phyloP scores from a whole-genome alignment of 2,113 vertebrate species.

The Pao palembangensis region DNA sequence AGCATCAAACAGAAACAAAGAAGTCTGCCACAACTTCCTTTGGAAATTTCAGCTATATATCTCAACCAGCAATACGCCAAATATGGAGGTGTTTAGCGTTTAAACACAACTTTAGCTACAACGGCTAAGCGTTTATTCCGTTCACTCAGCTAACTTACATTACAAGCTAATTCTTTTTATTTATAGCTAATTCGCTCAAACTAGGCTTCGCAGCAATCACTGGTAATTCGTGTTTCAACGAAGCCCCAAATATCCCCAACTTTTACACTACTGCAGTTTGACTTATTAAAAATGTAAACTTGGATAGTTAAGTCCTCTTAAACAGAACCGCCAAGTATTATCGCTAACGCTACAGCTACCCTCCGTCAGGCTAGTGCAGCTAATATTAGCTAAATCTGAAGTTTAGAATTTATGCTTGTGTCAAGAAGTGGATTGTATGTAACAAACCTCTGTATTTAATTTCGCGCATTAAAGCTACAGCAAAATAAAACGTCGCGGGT shows the following conservation, averaged over 20 bases:
- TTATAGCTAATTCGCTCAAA: constrained; percentile 36
- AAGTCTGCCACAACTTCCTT: constrained; percentile 19
- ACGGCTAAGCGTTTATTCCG: not conserved
- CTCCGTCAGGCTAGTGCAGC: constrained; percentile 45
- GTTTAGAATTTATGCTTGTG: constrained; percentile 62
- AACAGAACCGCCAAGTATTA: constrained; percentile 44
- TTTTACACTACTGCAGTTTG: not conserved
- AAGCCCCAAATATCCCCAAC: not conserved
- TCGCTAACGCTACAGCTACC: constrained; percentile 47
- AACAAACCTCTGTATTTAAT: not conserved
- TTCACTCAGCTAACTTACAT: constrained; percentile 33
- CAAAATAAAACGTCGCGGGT: not conserved
- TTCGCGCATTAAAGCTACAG: not conserved
- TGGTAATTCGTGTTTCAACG: not conserved
- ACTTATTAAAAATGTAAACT: not conserved
- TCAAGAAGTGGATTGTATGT: constrained; percentile 9
- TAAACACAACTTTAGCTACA: not conserved
- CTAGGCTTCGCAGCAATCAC: constrained; percentile 5
- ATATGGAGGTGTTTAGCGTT: not conserved
- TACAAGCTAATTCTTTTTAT: constrained; percentile 31
- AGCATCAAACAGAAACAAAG: constrained; percentile 43
- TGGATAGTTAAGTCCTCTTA: constrained; percentile 12
- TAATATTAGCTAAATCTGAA: constrained; percentile 64
- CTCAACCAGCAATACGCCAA: not conserved
- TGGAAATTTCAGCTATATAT: not conserved